Evolutionary conservation across 2,113 vertebrate species (phyloP), one percentile per base, ranked within the genome.

Genomic region (Crotalus helleri): DNA sequence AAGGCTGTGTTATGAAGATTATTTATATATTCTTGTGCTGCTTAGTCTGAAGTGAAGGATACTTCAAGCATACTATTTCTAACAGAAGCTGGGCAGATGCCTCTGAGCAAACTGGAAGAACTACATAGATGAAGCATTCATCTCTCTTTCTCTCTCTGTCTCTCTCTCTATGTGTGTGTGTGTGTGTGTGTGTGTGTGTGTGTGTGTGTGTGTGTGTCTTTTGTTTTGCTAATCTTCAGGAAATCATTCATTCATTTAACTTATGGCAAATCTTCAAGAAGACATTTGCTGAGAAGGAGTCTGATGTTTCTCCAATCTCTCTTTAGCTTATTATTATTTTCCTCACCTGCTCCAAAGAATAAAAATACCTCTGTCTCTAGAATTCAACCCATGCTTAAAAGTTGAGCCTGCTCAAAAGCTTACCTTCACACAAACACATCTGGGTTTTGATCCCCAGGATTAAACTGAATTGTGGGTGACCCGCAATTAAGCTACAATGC

Each of bases 401-500:
- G 51, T 86, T 61, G 74, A 24, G 58, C 29, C 69, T 93, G 17
- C 85, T 88, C 94, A 93, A 91, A 93, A n/a, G 94, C 91, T 51
- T 51, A 94, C 89, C 59, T 88, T 94, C 95, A 96, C 91, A 51
- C 39, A 91, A 81, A 93, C 95, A 49, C 94, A 95, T 94, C 94
- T 97, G 93, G 92, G 92, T 93, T 96, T 96, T 96, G 51, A 97
- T 97, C 96, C 91, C 88, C 69, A 92, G 93, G 91, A 92, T 94
- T 91, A 97, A 97, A 97, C 95, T 96, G 96, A 91, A 93, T 96
- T 95, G 92, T 87, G 94, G 94, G 92, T 85, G 95, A 96, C 96
- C 94, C 92, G 93, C 94, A 96, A 97, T 96, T 96, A 97, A 96
- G 95, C 90, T 96, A 39, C 95, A 64, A 94, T 94, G 94, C 97